phyloP scores from a whole-genome alignment of 2,888 invertebrate genomes.

The Diabrotica balteata region DNA sequence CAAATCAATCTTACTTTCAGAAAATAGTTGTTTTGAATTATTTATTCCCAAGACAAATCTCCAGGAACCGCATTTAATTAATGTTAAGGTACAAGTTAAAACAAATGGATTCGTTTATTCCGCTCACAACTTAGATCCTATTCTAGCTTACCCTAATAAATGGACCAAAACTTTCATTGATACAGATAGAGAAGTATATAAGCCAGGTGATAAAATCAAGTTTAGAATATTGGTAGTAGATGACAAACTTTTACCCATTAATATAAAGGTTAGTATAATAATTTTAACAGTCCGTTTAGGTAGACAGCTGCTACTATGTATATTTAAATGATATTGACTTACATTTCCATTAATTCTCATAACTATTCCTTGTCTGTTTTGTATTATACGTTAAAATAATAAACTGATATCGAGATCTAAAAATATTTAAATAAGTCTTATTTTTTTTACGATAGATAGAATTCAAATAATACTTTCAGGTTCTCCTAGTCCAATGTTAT shows the following conservation, averaged over 20 bases:
- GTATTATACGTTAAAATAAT: too few relatives aligned
- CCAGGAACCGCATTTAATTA: constrained; percentile 50
- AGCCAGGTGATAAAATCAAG: constrained; percentile 65
- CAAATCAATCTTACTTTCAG: constrained; percentile 42
- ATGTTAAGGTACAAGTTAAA: constrained; percentile 52
- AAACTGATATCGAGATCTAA: too few relatives aligned
- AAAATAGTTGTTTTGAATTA: constrained; percentile 54
- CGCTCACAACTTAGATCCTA: constrained; percentile 53
- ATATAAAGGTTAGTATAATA: constrained; percentile 35
- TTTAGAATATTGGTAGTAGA: constrained; percentile 63
- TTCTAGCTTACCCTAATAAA: constrained; percentile 57
- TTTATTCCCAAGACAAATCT: constrained; percentile 45
- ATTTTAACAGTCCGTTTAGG: neutral
- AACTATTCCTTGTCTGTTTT: too few relatives aligned
- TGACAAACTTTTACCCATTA: constrained; percentile 62
- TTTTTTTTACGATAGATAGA: too few relatives aligned
- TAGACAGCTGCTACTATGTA: too few relatives aligned
- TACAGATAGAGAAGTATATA: constrained; percentile 66
- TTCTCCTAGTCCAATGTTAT: too few relatives aligned
- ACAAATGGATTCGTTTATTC: constrained; percentile 47
- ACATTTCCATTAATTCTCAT: too few relatives aligned
- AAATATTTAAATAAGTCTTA: too few relatives aligned
- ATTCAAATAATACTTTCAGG: too few relatives aligned
- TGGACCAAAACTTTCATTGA: constrained; percentile 62
- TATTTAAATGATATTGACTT: too few relatives aligned